Evolutionary conservation across 2,797 vertebrate genomes (phyloP).

Genomic region (Oreochromis mossambicus): DNA sequence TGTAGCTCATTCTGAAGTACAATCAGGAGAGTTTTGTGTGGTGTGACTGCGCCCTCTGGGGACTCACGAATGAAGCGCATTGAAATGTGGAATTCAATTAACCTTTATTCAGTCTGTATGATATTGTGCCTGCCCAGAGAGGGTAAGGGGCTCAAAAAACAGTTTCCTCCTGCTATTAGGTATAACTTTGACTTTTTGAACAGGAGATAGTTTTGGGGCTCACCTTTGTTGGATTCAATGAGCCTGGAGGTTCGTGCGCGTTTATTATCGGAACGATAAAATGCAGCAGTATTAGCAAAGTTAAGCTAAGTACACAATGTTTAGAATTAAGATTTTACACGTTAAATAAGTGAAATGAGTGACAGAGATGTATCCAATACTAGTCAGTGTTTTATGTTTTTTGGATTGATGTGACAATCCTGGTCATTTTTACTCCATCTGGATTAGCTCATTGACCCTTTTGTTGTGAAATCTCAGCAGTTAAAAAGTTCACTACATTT

Average conservation of each 20-base stretch:
- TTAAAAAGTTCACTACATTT: not conserved
- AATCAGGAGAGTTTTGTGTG: not conserved
- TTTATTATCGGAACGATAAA: not conserved
- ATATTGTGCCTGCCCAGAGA: not conserved
- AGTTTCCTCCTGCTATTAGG: not conserved
- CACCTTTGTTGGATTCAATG: not conserved
- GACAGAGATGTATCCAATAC: not conserved
- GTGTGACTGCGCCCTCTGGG: conserved; percentile 35
- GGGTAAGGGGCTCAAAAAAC: not conserved
- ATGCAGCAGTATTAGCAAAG: not conserved
- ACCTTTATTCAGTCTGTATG: fast-evolving
- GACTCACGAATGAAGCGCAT: not conserved
- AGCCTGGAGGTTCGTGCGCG: not conserved
- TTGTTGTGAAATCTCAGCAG: not conserved
- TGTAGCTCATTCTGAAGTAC: fast-evolving
- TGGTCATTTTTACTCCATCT: not conserved
- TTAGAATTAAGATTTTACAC: not conserved
- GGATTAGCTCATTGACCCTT: not conserved
- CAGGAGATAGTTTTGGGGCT: not conserved
- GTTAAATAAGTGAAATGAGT: not conserved
- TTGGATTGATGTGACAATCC: not conserved
- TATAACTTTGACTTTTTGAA: not conserved
- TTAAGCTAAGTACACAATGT: not conserved
- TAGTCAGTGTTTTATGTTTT: not conserved
- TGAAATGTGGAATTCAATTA: not conserved